These are phyloP conservation scores for Ennomos fuscantarius DNA, from an alignment of 2,888 invertebrate genomes.

Conservation along the genomic window DNA sequence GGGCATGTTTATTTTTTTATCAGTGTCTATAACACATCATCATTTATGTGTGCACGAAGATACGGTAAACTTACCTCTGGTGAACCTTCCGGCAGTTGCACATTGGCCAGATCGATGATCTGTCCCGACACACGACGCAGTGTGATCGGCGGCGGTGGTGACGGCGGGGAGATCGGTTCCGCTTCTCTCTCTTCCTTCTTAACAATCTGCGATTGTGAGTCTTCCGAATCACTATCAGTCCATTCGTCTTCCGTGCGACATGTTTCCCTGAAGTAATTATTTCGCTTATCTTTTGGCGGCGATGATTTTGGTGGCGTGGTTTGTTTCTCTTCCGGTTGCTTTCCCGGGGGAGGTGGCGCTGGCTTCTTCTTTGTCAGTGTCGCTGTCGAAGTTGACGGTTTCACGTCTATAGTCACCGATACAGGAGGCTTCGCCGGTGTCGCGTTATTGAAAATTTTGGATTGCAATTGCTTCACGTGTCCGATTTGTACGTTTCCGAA, in stretches of 20 bases:
- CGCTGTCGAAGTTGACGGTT: conserved; percentile 63
- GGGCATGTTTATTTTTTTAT: no score
- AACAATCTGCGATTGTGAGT: conserved; percentile 50
- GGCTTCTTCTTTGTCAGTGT: conserved; percentile 63
- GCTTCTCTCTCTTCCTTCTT: conserved; percentile 51
- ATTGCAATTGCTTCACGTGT: conserved; percentile 78
- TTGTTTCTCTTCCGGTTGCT: conserved; percentile 52
- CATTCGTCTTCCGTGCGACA: conserved; percentile 88
- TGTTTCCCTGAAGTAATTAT: conserved; percentile 85
- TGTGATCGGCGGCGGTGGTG: conserved; percentile 74
- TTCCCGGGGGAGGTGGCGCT: conserved; percentile 66
- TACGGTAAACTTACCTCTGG: conserved; percentile 77
- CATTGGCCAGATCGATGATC: conserved; percentile 71
- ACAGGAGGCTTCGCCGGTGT: conserved; percentile 51
- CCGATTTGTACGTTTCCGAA: conserved; percentile 79
- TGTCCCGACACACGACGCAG: conserved; percentile 78
- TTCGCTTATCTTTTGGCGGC: conserved; percentile 59
- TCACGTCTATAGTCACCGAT: conserved; percentile 49
- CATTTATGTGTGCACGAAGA: no score
- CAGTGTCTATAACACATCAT: no score
- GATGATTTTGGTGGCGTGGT: conserved; percentile 46
- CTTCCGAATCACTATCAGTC: conserved; percentile 79
- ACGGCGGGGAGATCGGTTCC: conserved; percentile 46
- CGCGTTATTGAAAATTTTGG: conserved; percentile 66
- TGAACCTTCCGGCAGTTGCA: conserved; percentile 77